Conservation (phyloP, 2,797 vertebrate genomes). For the Mycteria americana region DNA sequence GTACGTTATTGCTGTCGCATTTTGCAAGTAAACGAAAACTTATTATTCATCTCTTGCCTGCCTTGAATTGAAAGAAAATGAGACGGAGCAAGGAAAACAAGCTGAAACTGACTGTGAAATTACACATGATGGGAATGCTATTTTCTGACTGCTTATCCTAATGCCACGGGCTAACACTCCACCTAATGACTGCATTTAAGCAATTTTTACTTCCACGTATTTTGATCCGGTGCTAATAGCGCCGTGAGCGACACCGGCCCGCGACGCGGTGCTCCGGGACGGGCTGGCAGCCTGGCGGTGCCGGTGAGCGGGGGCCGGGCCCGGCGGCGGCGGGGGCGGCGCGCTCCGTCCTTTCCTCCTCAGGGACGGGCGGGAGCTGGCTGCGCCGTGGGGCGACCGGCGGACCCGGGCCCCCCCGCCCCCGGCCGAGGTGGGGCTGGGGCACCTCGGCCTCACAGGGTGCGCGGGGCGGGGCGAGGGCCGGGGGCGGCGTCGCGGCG, state of each 20-base stretch:
- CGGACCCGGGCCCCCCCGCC: too few relatives aligned
- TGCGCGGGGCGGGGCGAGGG: neutral
- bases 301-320: neutral
- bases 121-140: conserved; percentile 62
- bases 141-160: conserved; percentile 65
- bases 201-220: neutral
- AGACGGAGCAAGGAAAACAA: conserved; percentile 65
- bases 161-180: conserved; percentile 47
- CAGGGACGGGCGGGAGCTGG: too few relatives aligned
- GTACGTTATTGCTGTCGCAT: neutral
- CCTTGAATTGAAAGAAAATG: conserved; percentile 79
- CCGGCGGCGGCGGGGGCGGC: neutral
- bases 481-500: neutral
- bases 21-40: conserved; percentile 56
- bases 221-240: neutral
- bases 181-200: neutral
- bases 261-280: neutral
- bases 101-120: conserved; percentile 80
- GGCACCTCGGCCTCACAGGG: too few relatives aligned
- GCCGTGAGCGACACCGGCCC: neutral
- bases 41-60: conserved; percentile 78
- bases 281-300: neutral
- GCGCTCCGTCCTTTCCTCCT: neutral
- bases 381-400: neutral
- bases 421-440: neutral